Percentiles rank a stretch among this genome's conserved stretches.
Conservation (phyloP, 2,113 vertebrate species). For the Pyxicephalus adspersus region DNA sequence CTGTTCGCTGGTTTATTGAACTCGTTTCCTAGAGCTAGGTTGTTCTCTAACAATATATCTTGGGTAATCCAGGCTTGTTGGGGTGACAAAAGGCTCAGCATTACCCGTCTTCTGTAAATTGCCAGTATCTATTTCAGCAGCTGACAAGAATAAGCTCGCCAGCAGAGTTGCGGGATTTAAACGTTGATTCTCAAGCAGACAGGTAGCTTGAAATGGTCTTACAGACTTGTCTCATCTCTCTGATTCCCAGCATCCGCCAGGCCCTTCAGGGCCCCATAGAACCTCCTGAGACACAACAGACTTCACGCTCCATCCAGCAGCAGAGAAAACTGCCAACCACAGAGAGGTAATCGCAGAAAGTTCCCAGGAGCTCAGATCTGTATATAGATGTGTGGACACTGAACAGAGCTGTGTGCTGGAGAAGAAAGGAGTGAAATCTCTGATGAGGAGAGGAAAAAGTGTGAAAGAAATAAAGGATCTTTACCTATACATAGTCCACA, state of each 20-base stretch:
- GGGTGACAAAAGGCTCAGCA: neutral
- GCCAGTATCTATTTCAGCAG: neutral
- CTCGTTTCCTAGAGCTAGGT: too few species aligned
- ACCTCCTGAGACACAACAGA: conserved; percentile 23
- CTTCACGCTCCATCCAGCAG: neutral
- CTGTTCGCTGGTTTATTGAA: too few species aligned
- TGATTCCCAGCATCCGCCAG: neutral
- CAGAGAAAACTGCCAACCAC: conserved; percentile 22
- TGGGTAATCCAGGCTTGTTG: too few species aligned
- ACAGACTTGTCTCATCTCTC: conserved; percentile 14
- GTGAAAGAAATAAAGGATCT: too few species aligned
- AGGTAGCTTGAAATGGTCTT: neutral
- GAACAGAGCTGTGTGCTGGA: conserved; percentile 3
- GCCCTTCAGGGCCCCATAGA: neutral
- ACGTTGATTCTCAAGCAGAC: neutral
- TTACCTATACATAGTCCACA: too few species aligned
- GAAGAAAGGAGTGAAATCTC: neutral
- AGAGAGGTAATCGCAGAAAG: conserved; percentile 7
- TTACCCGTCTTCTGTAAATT: neutral
- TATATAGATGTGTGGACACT: conserved; percentile 9
- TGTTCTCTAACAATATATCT: too few species aligned
- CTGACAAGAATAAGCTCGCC: neutral
- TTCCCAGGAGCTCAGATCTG: neutral
- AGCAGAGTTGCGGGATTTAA: neutral
- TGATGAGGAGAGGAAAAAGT: neutral